These are phyloP conservation scores for Perodicticus potto DNA, from an alignment of 2,797 vertebrate species.

Conservation along the genomic window DNA sequence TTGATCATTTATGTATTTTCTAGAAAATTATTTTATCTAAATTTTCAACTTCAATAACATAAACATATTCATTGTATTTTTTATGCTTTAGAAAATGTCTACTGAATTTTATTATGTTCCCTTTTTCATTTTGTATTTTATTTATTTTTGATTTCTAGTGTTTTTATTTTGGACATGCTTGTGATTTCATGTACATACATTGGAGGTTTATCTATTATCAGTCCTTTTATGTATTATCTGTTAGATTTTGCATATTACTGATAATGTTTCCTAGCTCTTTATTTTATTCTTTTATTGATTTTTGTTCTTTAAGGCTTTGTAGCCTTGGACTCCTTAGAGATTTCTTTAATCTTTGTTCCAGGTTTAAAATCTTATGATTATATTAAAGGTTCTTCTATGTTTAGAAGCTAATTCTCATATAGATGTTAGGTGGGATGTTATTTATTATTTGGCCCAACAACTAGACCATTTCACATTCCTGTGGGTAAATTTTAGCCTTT, in stretches of 20 bases:
- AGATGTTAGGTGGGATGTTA: slow-evolving; percentile 19
- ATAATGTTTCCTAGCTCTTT: background rate
- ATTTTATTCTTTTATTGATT: slow-evolving; percentile 6
- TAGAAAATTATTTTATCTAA: background rate
- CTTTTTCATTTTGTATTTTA: slow-evolving; percentile 19
- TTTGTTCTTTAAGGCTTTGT: slow-evolving; percentile 37
- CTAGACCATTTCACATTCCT: background rate
- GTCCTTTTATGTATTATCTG: background rate
- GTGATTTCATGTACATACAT: background rate
- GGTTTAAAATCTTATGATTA: background rate
- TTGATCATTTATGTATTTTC: slow-evolving; percentile 50
- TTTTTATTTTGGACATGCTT: background rate
- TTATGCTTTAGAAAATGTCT: slow-evolving; percentile 51
- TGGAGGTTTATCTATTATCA: background rate
- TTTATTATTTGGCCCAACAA: background rate
- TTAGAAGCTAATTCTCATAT: background rate
- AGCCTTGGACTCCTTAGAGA: background rate
- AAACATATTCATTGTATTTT: background rate
- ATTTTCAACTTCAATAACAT: slow-evolving; percentile 11
- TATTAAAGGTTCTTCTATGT: slow-evolving; percentile 16
- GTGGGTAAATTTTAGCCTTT: background rate
- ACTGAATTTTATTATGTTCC: background rate
- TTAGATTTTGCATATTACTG: background rate
- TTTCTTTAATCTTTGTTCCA: slow-evolving; percentile 43
- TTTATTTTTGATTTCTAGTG: slow-evolving; percentile 3